Base-by-base conservation (phyloP, 2,797 vertebrate genomes). In the Argentina silus region DNA sequence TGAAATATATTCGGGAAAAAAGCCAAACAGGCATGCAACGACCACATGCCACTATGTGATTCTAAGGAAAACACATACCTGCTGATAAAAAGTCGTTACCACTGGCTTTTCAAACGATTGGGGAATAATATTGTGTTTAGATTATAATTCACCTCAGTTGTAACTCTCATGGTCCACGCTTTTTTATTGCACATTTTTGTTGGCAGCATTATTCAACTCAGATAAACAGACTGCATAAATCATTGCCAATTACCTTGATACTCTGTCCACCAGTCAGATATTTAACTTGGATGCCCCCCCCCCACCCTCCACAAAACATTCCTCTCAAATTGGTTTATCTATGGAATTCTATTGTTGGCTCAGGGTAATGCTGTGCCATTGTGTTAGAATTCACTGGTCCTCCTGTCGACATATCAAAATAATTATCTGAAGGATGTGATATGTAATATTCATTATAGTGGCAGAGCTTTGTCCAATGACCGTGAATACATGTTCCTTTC, bases 331-430 rank as follows among this genome's bases (percentile, higher is more conserved):
- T 79, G 79, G 75, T 82, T 80, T 76, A 73, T 78, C 72, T 75
- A 27, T 78, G 78, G 81, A 85, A 77, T 82, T 67, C 69, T 83
- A 77, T 78, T 85, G 79, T 78, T 70, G 83, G 80, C 56, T 67
- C 78, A 75, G 73, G 65, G 62, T 7, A 74, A 73, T 50, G 72
- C 73, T 80, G 83, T 42, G 79, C 82, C 76, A 84, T 86, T 87
- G 84, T 86, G 85, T 81, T 50, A 57, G 1, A 45, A 43, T 43
- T 78, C 64, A 47, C 57, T 79, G 55, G 45, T 47, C 45, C 66
- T 76, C 72, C 79, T 69, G 67, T 79, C 50, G 74, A 68, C 84
- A 73, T 83, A 88, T 76, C 87, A 84, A 78, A 72, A 82, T 84
- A 79, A 70, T 70, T 70, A 57, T 71, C 73, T 60, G n/a, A 67